Evolutionary conservation across 2,888 invertebrate genomes (phyloP), one percentile per base, ranked within the genome.

Genomic region (Anodontia alba): DNA sequence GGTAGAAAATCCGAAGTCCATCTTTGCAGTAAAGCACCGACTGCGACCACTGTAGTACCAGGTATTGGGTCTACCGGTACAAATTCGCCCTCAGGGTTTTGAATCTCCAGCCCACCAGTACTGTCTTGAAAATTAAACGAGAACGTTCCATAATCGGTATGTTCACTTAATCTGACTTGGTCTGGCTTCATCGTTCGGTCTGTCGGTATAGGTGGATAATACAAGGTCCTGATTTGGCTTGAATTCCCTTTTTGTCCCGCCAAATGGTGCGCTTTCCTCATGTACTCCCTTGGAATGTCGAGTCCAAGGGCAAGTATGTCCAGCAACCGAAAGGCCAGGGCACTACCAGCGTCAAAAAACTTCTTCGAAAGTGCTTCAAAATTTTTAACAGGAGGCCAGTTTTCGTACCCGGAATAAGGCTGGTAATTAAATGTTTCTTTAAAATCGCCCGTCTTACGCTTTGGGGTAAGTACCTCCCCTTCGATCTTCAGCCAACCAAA

Each of bases 401-500:
- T 36, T 5, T 54, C 38, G 0, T 46, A 38, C 15, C 81, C 78
- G 43, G 51, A 69, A 17, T 42, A 23, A 0, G 77, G 80, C 17
- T 29, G 71, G 51, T 54, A 86, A 43, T 86, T 86, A 43, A 84
- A 86, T 1, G 86, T 78, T 72, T 86, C 86, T 49, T 82, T 80
- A 17, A 77, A 66, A 43, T 81, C 83, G 0, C 76, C 86, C 8
- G 83, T 78, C 15, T 23, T 23, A 46, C 84, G 67, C 2, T 78
- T 69, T 36, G 76, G 80, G 62, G 78, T 81, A 5, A 86, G 10
- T 5, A 70, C 73, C 68, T 82, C 85, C n/a, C 76, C 73, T 43
- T 85, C 82, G 12, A 78, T 17, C n/a, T 75, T 71, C 29, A 78
- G 51, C 85, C 85, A 85, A n/a, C 85, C 85, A 33, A 76, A 79